A percentile compares a stretch with the other conserved stretches of the same genome.
Conservation (phyloP, 2,888 invertebrate genomes). For the Torymus texanus region DNA sequence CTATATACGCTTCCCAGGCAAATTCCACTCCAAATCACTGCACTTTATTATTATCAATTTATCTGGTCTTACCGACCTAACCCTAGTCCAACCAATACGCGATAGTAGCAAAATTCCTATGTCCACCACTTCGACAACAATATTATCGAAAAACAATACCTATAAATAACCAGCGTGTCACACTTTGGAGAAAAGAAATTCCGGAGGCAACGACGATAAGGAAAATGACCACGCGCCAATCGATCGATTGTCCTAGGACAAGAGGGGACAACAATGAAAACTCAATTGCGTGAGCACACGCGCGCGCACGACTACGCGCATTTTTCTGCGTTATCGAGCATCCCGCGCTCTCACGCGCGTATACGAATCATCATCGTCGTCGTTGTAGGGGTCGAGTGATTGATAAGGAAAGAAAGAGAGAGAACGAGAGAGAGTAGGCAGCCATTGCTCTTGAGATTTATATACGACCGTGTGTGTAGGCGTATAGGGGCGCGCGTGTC, state of each 20-base stretch:
- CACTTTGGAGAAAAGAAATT: background rate
- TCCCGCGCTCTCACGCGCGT: background rate
- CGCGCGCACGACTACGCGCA: background rate
- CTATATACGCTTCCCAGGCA: too few species aligned
- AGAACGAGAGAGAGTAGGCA: too few species aligned
- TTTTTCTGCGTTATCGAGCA: conserved; percentile 31
- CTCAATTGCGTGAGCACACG: conserved; percentile 1
- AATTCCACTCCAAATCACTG: too few species aligned
- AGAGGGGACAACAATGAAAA: background rate
- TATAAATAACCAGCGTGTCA: conserved; percentile 7
- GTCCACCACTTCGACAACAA: too few species aligned
- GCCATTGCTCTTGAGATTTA: too few species aligned
- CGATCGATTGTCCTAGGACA: background rate
- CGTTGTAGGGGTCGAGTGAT: conserved; percentile 14
- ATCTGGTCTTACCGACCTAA: too few species aligned
- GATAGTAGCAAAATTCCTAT: too few species aligned
- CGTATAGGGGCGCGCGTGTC: too few species aligned
- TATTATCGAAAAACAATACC: conserved; percentile 23
- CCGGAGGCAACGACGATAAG: conserved; percentile 10
- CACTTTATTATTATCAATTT: too few species aligned
- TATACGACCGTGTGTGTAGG: too few species aligned
- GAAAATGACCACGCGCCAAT: conserved; percentile 11
- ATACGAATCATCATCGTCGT: conserved; percentile 9
- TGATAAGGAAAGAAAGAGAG: conserved; percentile 16
- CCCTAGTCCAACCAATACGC: too few species aligned